A percentile compares a stretch with the other conserved stretches of the same genome.
phyloP scores from a whole-genome alignment of 2,113 vertebrate genomes.

The Himantopus leucocephalus region DNA sequence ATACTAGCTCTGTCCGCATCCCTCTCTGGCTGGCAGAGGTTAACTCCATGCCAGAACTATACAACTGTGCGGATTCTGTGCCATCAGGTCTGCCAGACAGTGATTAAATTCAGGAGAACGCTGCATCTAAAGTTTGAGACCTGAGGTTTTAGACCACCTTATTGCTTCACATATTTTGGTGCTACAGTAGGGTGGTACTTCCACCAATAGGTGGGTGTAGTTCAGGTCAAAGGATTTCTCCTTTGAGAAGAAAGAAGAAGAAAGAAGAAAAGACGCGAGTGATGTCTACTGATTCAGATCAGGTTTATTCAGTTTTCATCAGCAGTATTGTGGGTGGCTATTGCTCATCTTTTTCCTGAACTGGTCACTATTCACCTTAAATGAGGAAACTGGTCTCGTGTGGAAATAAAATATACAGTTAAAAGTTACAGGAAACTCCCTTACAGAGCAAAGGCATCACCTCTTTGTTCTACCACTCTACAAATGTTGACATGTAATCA shows the following conservation, averaged over 20 bases:
- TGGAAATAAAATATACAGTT: background rate
- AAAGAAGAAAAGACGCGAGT: background rate
- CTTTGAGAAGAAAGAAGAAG: too few relatives aligned
- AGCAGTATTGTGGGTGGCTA: background rate
- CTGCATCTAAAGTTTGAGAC: background rate
- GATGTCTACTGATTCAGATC: background rate
- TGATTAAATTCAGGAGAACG: background rate
- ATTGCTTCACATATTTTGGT: background rate
- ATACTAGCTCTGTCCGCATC: background rate
- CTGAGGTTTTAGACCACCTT: background rate
- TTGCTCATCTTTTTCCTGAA: background rate
- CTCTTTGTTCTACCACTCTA: background rate
- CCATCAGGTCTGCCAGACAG: background rate
- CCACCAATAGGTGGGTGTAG: too few relatives aligned
- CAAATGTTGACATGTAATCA: background rate
- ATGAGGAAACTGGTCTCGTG: background rate
- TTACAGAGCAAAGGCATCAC: background rate
- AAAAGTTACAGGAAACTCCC: background rate
- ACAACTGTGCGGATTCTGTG: background rate
- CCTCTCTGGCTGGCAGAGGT: background rate
- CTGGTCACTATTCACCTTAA: background rate
- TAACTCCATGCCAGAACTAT: background rate
- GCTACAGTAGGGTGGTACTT: background rate
- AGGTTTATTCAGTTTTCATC: background rate
- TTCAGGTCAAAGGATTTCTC: background rate